These are phyloP conservation scores for Hycleus phaleratus DNA, from an alignment of 1,140 invertebrate genomes.

Conservation along the genomic window DNA sequence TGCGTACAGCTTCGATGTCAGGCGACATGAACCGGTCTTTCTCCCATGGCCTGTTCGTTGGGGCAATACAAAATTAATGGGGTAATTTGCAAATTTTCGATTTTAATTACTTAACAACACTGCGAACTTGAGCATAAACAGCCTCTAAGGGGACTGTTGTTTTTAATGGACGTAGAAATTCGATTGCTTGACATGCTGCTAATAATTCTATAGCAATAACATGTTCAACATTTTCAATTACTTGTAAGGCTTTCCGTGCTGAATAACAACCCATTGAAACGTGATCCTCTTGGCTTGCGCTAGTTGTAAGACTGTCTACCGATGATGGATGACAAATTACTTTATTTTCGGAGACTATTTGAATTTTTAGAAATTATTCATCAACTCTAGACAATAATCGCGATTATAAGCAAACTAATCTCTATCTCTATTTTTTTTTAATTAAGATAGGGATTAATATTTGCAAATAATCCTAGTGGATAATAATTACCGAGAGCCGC, in stretches of 20 bases:
- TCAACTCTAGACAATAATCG: neutral
- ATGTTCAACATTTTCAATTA: constrained; percentile 61
- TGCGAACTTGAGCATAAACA: constrained; percentile 58
- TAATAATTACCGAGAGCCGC: constrained; percentile 45
- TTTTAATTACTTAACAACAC: constrained; percentile 42
- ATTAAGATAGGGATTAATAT: no score
- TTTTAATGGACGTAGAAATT: constrained; percentile 63
- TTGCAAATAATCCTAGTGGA: no score
- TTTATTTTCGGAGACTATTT: constrained; percentile 64
- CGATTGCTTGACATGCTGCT: constrained; percentile 66
- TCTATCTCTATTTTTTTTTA: neutral
- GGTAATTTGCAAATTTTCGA: no score
- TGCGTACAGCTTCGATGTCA: constrained; percentile 55
- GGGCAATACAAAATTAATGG: constrained; percentile 2
- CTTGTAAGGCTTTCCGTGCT: constrained; percentile 54
- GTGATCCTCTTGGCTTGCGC: constrained; percentile 70
- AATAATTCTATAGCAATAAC: constrained; percentile 67
- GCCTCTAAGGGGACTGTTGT: constrained; percentile 63
- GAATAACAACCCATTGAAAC: constrained; percentile 70
- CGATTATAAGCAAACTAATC: neutral
- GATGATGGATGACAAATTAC: constrained; percentile 67
- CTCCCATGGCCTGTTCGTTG: constrained; percentile 48
- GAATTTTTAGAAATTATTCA: neutral
- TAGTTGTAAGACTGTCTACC: constrained; percentile 64
- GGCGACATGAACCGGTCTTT: constrained; percentile 62